Evolutionary conservation across 2,113 vertebrate species (phyloP).

Genomic region (Chrysemys picta): DNA sequence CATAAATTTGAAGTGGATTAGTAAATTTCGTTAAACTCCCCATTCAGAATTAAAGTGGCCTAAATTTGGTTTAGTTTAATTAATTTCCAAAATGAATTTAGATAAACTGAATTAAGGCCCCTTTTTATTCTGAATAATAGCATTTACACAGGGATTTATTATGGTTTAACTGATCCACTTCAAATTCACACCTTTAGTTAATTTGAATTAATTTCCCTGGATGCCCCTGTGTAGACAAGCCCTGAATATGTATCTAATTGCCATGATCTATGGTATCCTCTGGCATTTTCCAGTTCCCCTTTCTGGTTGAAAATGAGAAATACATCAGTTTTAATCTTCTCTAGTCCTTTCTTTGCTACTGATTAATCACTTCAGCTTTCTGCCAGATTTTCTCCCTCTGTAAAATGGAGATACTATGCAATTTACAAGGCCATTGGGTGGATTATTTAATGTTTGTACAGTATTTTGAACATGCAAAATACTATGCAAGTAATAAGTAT

Average conservation of each 20-base stretch:
- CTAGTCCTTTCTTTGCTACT: background rate
- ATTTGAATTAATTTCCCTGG: too few relatives aligned
- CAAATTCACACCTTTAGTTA: too few relatives aligned
- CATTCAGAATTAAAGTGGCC: too few relatives aligned
- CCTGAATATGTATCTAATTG: background rate
- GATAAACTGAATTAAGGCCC: too few relatives aligned
- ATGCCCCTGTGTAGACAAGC: too few relatives aligned
- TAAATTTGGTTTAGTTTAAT: too few relatives aligned
- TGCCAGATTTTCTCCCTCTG: background rate
- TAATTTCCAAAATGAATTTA: too few relatives aligned
- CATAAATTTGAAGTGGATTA: too few relatives aligned
- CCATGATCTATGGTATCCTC: background rate
- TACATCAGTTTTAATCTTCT: background rate
- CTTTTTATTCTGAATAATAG: too few relatives aligned
- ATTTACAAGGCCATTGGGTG: background rate
- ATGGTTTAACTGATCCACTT: too few relatives aligned
- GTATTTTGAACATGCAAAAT: background rate
- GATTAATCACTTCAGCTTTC: background rate
- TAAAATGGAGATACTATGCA: background rate
- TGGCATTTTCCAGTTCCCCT: conserved; percentile 10
- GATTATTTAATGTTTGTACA: background rate
- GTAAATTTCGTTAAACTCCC: too few relatives aligned
- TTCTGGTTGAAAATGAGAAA: background rate
- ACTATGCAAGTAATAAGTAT: background rate
- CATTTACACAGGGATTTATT: too few relatives aligned